Base-by-base conservation (phyloP, 2,888 invertebrate genomes). In the Philhelius pedissequus region DNA sequence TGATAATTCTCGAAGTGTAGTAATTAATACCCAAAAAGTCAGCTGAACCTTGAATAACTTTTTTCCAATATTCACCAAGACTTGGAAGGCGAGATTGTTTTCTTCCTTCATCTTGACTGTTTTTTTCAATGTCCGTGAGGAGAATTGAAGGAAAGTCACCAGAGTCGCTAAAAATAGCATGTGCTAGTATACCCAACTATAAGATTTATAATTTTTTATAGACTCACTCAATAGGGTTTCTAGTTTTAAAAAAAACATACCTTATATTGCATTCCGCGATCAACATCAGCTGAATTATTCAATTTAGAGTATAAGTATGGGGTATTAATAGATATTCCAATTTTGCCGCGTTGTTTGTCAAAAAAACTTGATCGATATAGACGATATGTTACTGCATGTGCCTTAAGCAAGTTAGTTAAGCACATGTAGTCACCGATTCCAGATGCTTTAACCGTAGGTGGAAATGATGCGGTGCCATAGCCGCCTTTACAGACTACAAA, bases 381-480 rank as follows among this genome's bases (percentile, higher is more conserved):
- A 9, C 90, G 89, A 87, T 92, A 93, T 0, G 92, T 92, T 32
- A 88, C 90, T 5, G 5, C 43, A 13, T 64, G 18, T 20, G 30
- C 18, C n/a, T 45, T 64, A 0, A 45, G 87, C 22, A 94, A 90
- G 32, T 92, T 90, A 86, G 93, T 92, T 15, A 92, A 92, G 74
- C 93, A 93, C 3, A 92, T 70, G 74, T 94, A 93, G 18, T 92
- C 92, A 1, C 92, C 93, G 4, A 92, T 87, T 40, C 92, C 93
- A 2, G 92, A 89, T 0, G 91, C 89, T 45, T 92, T 90, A 3
- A 93, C 70, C 5, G 89, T 88, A 0, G 92, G 92, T 6, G 89
- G 89, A 1, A 86, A 88, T 0, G 88, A 87, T 0, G 70, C 86
- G 2, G 43, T 71, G 1, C 93, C 93, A 87, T 94, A 94, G 0